Evolutionary conservation across 2,113 vertebrate genomes (phyloP).

Genomic region (Gobius niger): DNA sequence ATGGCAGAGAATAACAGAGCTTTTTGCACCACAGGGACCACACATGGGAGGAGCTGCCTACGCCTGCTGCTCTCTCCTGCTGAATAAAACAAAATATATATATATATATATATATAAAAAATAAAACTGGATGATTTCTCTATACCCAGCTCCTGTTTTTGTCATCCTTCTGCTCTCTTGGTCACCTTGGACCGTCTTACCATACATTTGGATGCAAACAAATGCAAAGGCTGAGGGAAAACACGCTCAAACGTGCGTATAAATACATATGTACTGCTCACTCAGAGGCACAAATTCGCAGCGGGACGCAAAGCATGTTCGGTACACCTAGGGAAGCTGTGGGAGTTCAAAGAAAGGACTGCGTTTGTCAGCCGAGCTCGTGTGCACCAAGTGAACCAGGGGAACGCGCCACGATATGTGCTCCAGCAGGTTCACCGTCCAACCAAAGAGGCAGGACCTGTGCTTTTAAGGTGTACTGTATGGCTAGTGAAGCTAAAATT

Average conservation of each 20-base stretch:
- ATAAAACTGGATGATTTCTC: slow-evolving; percentile 51
- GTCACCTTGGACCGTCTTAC: slow-evolving; percentile 40
- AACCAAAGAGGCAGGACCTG: slow-evolving; percentile 35
- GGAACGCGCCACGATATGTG: slow-evolving; percentile 42
- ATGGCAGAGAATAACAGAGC: slow-evolving; percentile 69
- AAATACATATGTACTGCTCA: slow-evolving; percentile 24
- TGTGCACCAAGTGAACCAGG: slow-evolving; percentile 38
- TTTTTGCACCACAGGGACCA: slow-evolving; percentile 59
- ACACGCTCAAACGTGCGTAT: slow-evolving; percentile 31
- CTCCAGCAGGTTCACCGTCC: slow-evolving; percentile 29
- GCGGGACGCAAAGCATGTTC: slow-evolving; percentile 27
- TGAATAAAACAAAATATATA: slow-evolving; percentile 28
- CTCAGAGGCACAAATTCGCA: slow-evolving; percentile 19
- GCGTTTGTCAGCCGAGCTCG: slow-evolving; percentile 30
- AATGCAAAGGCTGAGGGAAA: slow-evolving; percentile 30
- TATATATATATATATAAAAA: slow-evolving; percentile 27
- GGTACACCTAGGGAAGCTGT: slow-evolving; percentile 30
- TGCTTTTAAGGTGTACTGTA: slow-evolving; percentile 20
- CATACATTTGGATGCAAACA: slow-evolving; percentile 47
- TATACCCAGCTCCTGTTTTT: slow-evolving; percentile 30
- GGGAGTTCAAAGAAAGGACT: slow-evolving; percentile 47
- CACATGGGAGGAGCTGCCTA: slow-evolving; percentile 70
- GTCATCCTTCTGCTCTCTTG: slow-evolving; percentile 29
- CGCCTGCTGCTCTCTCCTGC: slow-evolving; percentile 67
- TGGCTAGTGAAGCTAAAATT: slow-evolving; percentile 28